Conservation (phyloP, 2,797 vertebrate genomes). For the Mastacembelus armatus region DNA sequence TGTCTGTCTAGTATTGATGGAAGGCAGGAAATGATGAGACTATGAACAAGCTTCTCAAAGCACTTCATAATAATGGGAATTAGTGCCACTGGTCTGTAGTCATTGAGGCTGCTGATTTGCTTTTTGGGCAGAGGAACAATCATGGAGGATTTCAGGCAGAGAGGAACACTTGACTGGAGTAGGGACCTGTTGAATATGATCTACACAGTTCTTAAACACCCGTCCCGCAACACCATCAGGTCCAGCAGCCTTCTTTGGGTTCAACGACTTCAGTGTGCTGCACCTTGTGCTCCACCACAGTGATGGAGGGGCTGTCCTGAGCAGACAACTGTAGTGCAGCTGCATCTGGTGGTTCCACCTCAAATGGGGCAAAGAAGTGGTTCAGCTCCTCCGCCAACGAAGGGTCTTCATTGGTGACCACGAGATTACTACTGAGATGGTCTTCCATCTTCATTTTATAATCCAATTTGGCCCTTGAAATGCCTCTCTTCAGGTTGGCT, state of each 20-base stretch:
- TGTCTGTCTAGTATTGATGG: too few relatives aligned
- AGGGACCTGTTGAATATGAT: slow-evolving; percentile 3
- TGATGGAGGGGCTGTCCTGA: neutral
- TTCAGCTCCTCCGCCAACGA: too few relatives aligned
- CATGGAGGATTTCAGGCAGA: neutral
- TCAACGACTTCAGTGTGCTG: neutral
- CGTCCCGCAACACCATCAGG: neutral
- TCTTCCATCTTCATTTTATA: too few relatives aligned
- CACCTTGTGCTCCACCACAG: neutral
- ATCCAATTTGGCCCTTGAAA: too few relatives aligned
- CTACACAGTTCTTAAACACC: neutral
- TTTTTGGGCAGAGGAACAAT: neutral
- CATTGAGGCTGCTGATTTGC: too few relatives aligned
- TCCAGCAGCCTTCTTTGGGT: neutral
- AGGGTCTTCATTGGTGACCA: too few relatives aligned
- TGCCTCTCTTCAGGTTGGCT: too few relatives aligned
- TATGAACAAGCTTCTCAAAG: too few relatives aligned
- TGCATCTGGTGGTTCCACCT: neutral
- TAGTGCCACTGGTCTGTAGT: too few relatives aligned
- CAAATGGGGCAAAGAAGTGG: neutral
- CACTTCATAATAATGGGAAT: too few relatives aligned
- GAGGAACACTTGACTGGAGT: neutral
- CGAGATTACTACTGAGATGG: too few relatives aligned
- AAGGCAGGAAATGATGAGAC: too few relatives aligned
- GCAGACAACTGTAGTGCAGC: neutral